phyloP scores from a whole-genome alignment of 1,140 invertebrate species.

The Archivesica marissinica region DNA sequence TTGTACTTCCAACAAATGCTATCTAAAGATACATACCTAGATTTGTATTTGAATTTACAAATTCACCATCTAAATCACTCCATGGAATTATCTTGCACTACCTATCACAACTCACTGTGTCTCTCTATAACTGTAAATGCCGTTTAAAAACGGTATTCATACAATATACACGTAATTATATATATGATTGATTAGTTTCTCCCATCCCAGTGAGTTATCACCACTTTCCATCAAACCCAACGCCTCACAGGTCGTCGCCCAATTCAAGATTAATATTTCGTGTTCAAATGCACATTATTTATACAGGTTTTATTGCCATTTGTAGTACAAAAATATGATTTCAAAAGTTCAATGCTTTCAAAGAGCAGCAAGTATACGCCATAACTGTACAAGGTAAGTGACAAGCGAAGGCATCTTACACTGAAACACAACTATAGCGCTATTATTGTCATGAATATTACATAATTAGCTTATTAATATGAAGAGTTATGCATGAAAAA shows the following conservation, averaged over 20 bases:
- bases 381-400: too few species aligned
- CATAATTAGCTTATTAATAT: too few species aligned
- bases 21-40: constrained; percentile 22
- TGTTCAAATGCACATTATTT: neutral
- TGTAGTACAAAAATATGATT: neutral
- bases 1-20: too few species aligned
- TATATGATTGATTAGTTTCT: neutral
- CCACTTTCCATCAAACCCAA: neutral
- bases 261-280: neutral
- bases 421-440: too few species aligned
- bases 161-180: neutral
- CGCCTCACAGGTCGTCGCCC: neutral
- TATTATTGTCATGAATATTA: too few species aligned
- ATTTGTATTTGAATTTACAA: neutral
- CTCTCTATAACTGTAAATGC: neutral
- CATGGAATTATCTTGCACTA: neutral
- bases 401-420: too few species aligned
- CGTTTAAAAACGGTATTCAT: constrained; percentile 12
- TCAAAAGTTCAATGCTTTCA: too few species aligned
- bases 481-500: too few species aligned
- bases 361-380: too few species aligned
- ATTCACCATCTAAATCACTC: constrained; percentile 30
- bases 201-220: neutral
- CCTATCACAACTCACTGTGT: neutral
- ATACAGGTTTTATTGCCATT: neutral